phyloP scores from a whole-genome alignment of 2,113 vertebrate genomes.

The Neolamprologus cancellatus region DNA sequence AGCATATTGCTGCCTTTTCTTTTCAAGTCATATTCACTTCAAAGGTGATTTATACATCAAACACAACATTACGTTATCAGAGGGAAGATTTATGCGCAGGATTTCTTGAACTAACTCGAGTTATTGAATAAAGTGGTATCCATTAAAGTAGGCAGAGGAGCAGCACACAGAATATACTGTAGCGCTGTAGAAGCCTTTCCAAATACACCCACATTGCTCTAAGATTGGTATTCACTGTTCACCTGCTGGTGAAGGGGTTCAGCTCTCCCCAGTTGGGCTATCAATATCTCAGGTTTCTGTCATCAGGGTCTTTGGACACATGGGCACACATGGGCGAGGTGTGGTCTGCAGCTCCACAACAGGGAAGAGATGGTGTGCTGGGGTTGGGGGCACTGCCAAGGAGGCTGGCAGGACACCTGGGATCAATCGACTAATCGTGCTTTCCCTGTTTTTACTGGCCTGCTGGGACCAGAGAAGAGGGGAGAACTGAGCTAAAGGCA shows the following conservation, averaged over 20 bases:
- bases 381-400: not conserved
- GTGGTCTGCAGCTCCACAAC: not conserved
- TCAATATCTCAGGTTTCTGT: not conserved
- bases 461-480: not conserved
- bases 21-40: not conserved
- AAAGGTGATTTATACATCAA: conserved; percentile 2
- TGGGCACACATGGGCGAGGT: not conserved
- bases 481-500: not conserved
- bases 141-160: not conserved
- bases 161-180: not conserved
- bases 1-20: not conserved
- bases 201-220: not conserved
- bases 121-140: not conserved
- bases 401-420: not conserved
- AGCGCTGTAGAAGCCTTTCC: not conserved
- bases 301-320: not conserved
- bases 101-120: not conserved
- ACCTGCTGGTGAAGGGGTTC: not conserved
- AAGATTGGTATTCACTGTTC: not conserved
- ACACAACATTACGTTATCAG: not conserved
- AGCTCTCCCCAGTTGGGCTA: not conserved
- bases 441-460: not conserved
- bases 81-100: not conserved
- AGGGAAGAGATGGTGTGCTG: not conserved
- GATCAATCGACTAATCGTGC: not conserved